Conservation (phyloP, 2,888 invertebrate genomes). For the Oeneis ivallda region DNA sequence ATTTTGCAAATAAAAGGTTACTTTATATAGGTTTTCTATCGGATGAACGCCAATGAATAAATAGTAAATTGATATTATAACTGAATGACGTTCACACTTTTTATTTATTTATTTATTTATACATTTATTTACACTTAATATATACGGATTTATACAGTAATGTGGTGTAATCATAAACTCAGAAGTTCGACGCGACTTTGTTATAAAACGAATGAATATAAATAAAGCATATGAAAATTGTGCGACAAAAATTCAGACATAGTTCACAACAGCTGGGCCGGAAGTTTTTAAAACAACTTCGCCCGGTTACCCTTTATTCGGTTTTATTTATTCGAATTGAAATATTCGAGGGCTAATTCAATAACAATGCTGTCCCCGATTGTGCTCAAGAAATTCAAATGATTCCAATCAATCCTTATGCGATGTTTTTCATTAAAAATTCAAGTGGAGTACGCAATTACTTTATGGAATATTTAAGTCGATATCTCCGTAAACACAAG, state of each 20-base stretch:
- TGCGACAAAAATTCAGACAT: slow-evolving; percentile 35
- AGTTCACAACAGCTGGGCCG: slow-evolving; percentile 39
- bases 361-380: slow-evolving; percentile 63
- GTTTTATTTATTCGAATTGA: slow-evolving; percentile 66
- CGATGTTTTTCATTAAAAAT: slow-evolving; percentile 74
- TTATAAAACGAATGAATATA: slow-evolving; percentile 13
- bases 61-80: background rate
- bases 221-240: slow-evolving; percentile 23
- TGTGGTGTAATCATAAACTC: too few species aligned
- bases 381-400: slow-evolving; percentile 75
- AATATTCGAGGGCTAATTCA: slow-evolving; percentile 73
- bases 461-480: slow-evolving; percentile 76
- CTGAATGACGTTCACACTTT: background rate
- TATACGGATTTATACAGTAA: too few species aligned
- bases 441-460: slow-evolving; percentile 72
- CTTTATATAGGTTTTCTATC: background rate
- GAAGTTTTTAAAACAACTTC: slow-evolving; percentile 44
- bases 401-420: slow-evolving; percentile 73
- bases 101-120: too few species aligned
- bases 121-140: too few species aligned
- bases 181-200: background rate
- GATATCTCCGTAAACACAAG: slow-evolving; percentile 70
- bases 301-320: slow-evolving; percentile 53
- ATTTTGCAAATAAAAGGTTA: background rate
- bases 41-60: background rate